A percentile compares a stretch with the other conserved stretches of the same genome.
Evolutionary conservation across 2,797 vertebrate species (phyloP).

Genomic region (Macropodus opercularis): DNA sequence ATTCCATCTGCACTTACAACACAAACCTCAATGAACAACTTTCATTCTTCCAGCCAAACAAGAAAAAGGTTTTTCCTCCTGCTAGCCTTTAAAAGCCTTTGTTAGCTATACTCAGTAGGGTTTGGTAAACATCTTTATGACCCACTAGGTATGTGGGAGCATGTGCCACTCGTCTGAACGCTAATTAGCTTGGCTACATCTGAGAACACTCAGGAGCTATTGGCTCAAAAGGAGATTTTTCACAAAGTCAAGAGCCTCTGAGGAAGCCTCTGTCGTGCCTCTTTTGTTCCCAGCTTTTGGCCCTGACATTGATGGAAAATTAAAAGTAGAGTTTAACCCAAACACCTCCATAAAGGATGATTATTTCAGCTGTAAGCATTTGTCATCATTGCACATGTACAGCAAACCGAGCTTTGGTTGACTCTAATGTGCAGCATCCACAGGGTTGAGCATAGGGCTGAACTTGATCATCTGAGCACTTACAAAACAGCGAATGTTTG

Average conservation of each 20-base stretch:
- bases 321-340: conserved; percentile 15
- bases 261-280: conserved; percentile 43
- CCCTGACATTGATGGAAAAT: conserved; percentile 8
- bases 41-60: conserved; percentile 51
- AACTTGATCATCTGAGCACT: conserved; percentile 36
- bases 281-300: conserved; percentile 28
- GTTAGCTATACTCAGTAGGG: conserved; percentile 65
- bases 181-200: conserved; percentile 81
- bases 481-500: conserved; percentile 50
- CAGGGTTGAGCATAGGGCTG: conserved; percentile 24
- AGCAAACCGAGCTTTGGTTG: conserved; percentile 9
- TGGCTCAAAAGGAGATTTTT: conserved; percentile 53
- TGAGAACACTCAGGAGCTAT: conserved; percentile 79
- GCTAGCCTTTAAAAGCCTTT: conserved; percentile 68
- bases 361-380: conserved; percentile 7
- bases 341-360: conserved; percentile 3
- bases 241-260: conserved; percentile 60
- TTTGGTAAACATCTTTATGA: conserved; percentile 79
- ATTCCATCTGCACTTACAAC: conserved; percentile 64
- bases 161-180: conserved; percentile 70
- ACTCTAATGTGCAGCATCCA: conserved; percentile 36
- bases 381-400: conserved; percentile 11
- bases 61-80: conserved; percentile 58
- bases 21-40: conserved; percentile 72
- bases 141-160: conserved; percentile 71